Base-by-base conservation (phyloP, 37 sponge, comb jelly and placozoan species). In the Cladorhizidae sp. region DNA sequence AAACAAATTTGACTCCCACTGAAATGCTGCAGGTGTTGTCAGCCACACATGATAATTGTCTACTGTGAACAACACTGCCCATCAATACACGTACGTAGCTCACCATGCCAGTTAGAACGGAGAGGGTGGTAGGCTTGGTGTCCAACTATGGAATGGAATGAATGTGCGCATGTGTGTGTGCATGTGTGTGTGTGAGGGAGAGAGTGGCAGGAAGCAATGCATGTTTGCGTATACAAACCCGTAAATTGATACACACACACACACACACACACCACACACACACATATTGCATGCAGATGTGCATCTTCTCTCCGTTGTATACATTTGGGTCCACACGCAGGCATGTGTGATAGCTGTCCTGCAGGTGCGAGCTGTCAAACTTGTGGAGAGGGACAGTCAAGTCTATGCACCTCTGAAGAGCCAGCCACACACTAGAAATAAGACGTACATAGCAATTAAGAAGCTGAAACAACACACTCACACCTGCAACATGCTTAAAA, bases 261-360 rank as follows among this genome's bases (percentile, higher is more conserved):
- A 29, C n/a, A 3, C 20, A 32, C 29, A n/a, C n/a, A n/a, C n/a
- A n/a, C n/a, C n/a, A n/a, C n/a, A n/a, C n/a, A n/a, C n/a, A n/a
- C n/a, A n/a, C n/a, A n/a, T n/a, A n/a, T n/a, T n/a, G n/a, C n/a
- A n/a, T n/a, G n/a, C n/a, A n/a, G n/a, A n/a, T n/a, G n/a, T n/a
- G n/a, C n/a, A n/a, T n/a, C n/a, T n/a, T n/a, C 3, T 69, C 40
- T 26, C 5, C 11, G 36, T 50, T 3, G 41, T 14, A 56, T 72
- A 90, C 90, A 77, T 80, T 63, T 72, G 85, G 81, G 75, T 85
- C 85, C 39, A 90, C 78, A n/a, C 55, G 80, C 40, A 90, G 70
- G 2, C 85, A 40, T 20, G 32, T 33, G 40, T 76, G 75, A 57
- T 80, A 90, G 42, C 64, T 22, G 40, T 67, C 80, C 37, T 85